Evolutionary conservation across 2,113 vertebrate species (phyloP), one percentile per base, ranked within the genome.

Genomic region (Anolis carolinensis): DNA sequence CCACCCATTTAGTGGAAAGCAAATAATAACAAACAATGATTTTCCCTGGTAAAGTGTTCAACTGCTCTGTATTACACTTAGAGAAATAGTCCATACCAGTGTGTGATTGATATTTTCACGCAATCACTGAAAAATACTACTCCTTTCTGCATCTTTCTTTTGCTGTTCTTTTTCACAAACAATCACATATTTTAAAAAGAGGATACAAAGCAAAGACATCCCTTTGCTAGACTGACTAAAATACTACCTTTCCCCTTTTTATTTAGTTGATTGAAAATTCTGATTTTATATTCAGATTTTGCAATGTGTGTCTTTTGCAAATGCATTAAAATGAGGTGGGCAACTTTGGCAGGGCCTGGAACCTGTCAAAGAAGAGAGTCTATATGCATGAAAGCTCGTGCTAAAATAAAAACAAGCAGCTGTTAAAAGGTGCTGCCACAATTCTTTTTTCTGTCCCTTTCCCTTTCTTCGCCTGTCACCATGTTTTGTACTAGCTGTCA

Each of bases 11-110:
- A 63, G 30, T 39, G 52, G 18, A 92, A 32, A 86, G 62, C 50
- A 93, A 92, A 89, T 89, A 86, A 0, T 7, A 92, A 87, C 55
- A 88, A 44, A 87, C 62, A 83, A 21, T 82, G 76, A 88, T 91
- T 90, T 87, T 85, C 18, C 21, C 79, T 1, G 84, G 78, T 27
- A 32, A 76, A 67, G 30, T 21, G 20, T 23, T 79, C 77, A 39
- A 32, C 32, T 25, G 21, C 59, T 63, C 1, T 39, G 63, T 79
- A 39, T 79, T 79, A 62, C 30, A 78, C 30, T 59, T 55, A 78
- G 55, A 25, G 25, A 63, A 63, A 79, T 21, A 63, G 63, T 23
- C 13, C 5, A 63, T 83, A 39, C 50, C 34, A 73, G 16, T 18
- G 13, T 30, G 34, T 44, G 73, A 0, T 4, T 86, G 82, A 55